Evolutionary conservation across 1,140 invertebrate species (phyloP), one percentile per base, ranked within the genome.

Genomic region (Littorina saxatilis): DNA sequence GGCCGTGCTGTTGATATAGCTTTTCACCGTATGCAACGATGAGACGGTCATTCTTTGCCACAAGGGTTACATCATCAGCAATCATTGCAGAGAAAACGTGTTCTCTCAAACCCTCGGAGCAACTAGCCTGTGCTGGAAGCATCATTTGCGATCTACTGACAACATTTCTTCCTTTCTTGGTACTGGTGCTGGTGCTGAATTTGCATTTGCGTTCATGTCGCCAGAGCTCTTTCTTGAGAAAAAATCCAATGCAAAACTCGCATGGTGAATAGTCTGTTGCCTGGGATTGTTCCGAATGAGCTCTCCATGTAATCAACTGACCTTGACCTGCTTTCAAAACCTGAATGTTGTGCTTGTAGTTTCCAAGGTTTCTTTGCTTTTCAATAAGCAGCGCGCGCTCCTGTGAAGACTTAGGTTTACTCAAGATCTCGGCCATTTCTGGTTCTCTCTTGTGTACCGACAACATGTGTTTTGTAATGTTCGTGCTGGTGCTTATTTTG

Each of bases 181-280:
- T n/a, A 32, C 11, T 15, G 11, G 15, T 63, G 0, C 39, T 2
- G 29, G 5, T 39, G 13, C 17, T 55, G 27, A 52, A 55, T 39
- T 50, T 37, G 61, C 80, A 81, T 47, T 37, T 37, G 20, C 39
- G 32, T 27, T n/a, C 43, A 74, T 81, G 79, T 27, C 68, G 39
- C 79, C 52, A 81, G 9, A 81, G 47, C 32, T 81, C 43, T 23
- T 61, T 23, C 52, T 27, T 82, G 17, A 23, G 27, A 82, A 43
- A 77, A 39, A 77, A 82, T 50, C 50, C 58, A n/a, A 77, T 32
- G 66, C 80, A 77, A 61, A 29, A 0, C 32, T 77, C 39, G 77
- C 80, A 77, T 27, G 73, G 80, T 23, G 74, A 29, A 68, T 82
- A 82, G n/a, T 58, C 52, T 37, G 13, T 15, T 40, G 47, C 39